phyloP scores from a whole-genome alignment of 2,113 vertebrate species.

The Dendrocopos noguchii region DNA sequence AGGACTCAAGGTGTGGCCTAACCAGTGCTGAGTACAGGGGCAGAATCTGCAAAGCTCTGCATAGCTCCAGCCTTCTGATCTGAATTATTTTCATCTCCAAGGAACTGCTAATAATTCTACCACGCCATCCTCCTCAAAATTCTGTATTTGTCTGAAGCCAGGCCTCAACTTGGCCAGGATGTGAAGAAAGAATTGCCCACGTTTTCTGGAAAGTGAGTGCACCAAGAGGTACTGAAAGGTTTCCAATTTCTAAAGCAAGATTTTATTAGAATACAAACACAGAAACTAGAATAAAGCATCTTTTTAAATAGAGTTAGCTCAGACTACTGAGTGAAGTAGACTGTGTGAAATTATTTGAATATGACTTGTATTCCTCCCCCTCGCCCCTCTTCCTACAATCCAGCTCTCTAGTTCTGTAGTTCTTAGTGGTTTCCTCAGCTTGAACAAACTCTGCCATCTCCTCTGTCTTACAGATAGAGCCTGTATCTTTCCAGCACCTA shows the following conservation, averaged over 20 bases:
- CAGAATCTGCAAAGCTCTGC: not conserved
- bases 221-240: not conserved
- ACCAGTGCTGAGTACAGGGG: too few relatives aligned
- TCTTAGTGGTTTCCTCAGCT: not conserved
- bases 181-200: not conserved
- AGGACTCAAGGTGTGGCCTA: too few relatives aligned
- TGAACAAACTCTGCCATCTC: not conserved
- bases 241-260: slow-evolving; percentile 12
- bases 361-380: not conserved
- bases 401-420: not conserved
- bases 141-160: not conserved
- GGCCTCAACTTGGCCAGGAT: not conserved
- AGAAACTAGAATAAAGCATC: not conserved
- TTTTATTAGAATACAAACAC: slow-evolving; percentile 1
- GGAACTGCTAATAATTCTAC: not conserved
- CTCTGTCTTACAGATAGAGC: not conserved
- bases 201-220: not conserved
- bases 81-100: not conserved
- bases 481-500: not conserved
- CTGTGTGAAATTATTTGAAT: not conserved
- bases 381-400: not conserved
- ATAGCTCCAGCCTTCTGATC: not conserved
- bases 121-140: not conserved
- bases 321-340: not conserved
- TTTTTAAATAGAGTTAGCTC: not conserved